A percentile compares a stretch with the other conserved stretches of the same genome.
phyloP scores from a whole-genome alignment of 2,888 invertebrate genomes.

The Anorthoa munda region DNA sequence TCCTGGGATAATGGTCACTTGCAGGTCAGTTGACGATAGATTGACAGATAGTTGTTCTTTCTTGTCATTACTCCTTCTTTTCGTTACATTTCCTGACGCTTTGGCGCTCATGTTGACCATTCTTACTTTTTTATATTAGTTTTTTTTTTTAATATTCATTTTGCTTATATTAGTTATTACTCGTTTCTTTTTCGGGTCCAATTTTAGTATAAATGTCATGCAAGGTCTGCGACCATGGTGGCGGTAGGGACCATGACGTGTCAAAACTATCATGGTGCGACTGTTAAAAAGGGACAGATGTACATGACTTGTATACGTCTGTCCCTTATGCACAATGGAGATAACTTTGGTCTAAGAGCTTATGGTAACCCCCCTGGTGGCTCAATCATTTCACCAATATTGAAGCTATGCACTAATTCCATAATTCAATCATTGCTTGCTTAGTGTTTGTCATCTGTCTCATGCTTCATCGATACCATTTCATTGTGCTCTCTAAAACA shows the following conservation, averaged over 20 bases:
- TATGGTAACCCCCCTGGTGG: no score
- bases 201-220: no score
- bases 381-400: not conserved
- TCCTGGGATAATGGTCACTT: constrained; percentile 93
- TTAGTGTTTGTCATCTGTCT: not conserved
- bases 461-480: not conserved
- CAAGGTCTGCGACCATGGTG: no score
- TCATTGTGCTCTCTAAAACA: not conserved
- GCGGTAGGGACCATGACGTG: no score
- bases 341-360: no score
- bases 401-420: not conserved
- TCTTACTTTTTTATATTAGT: not conserved
- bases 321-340: no score
- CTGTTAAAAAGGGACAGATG: no score
- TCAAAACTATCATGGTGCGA: no score
- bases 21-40: constrained; percentile 80
- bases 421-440: not conserved
- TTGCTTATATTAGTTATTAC: not conserved
- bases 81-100: not conserved
- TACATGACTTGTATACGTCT: no score
- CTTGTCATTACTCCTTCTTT: not conserved
- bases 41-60: not conserved
- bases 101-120: not conserved
- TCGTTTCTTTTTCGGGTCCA: not conserved
- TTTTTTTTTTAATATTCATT: not conserved